phyloP scores from a whole-genome alignment of 2,797 vertebrate genomes.

The Alfaro cultratus region DNA sequence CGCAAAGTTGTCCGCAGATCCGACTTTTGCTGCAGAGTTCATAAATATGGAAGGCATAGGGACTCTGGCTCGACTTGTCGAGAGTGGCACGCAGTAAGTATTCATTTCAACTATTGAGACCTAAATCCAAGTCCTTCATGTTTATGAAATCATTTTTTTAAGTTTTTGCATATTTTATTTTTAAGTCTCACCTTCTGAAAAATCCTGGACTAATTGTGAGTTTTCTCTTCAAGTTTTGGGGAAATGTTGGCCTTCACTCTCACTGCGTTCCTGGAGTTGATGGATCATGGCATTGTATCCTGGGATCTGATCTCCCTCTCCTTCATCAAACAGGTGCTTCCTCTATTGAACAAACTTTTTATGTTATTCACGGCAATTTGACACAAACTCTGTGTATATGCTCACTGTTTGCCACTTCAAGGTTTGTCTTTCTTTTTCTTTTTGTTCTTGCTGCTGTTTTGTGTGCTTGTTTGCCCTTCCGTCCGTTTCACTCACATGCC shows the following conservation, averaged over 20 bases:
- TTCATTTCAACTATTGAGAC: background rate
- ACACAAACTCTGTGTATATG: background rate
- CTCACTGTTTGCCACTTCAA: conserved; percentile 10
- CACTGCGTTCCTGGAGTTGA: conserved; percentile 98
- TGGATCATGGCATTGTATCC: conserved; percentile 98
- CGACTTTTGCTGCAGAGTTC: conserved; percentile 96
- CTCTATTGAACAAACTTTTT: conserved; percentile 25
- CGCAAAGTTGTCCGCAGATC: conserved; percentile 95
- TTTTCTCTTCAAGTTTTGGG: conserved; percentile 85
- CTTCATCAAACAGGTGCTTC: conserved; percentile 95
- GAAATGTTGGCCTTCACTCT: conserved; percentile 99
- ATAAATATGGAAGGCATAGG: conserved; percentile 97
- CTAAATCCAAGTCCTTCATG: background rate
- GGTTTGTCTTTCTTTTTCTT: conserved; percentile 12
- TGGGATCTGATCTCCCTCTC: conserved; percentile 97
- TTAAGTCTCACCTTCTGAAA: background rate
- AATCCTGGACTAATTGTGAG: conserved; percentile 8
- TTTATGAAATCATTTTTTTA: background rate
- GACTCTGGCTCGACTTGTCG: conserved; percentile 92
- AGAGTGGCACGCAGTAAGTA: conserved; percentile 92
- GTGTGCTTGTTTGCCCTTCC: conserved; percentile 51
- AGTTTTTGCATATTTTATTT: background rate
- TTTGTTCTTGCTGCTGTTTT: conserved; percentile 25
- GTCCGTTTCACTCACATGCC: conserved; percentile 38
- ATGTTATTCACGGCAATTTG: conserved; percentile 4